Evolutionary conservation across 2,113 vertebrate genomes (phyloP).

Genomic region (Oriolus oriolus): DNA sequence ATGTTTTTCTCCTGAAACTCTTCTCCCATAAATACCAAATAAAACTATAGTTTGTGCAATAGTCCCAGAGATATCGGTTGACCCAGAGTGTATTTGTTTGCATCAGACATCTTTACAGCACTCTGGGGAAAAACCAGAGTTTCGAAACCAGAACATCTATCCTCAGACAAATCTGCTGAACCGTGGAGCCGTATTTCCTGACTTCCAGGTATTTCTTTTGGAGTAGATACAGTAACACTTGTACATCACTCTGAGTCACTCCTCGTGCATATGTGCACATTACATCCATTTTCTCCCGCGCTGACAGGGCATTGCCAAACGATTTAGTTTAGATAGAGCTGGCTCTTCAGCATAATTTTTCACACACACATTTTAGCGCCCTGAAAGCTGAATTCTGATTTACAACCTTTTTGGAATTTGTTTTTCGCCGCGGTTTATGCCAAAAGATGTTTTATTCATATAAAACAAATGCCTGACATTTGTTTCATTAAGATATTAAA

Average conservation of each 20-base stretch:
- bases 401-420: conserved; percentile 56
- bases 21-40: conserved; percentile 24
- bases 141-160: conserved; percentile 68
- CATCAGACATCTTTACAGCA: conserved; percentile 65
- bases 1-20: conserved; percentile 1
- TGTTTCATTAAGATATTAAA: conserved; percentile 62
- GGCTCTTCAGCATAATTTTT: conserved; percentile 38
- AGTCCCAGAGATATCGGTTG: conserved; percentile 61
- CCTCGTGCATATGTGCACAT: conserved; percentile 25
- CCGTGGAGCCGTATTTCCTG: conserved; percentile 68
- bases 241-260: conserved; percentile 71
- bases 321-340: conserved; percentile 19
- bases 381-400: conserved; percentile 53
- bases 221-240: conserved; percentile 66
- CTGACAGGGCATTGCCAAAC: conserved; percentile 46
- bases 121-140: conserved; percentile 66
- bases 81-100: conserved; percentile 71
- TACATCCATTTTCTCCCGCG: conserved; percentile 24
- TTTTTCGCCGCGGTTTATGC: conserved; percentile 26
- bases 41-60: conserved; percentile 52
- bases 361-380: conserved; percentile 25
- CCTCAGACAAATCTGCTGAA: conserved; percentile 70
- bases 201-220: conserved; percentile 76
- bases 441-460: conserved; percentile 60
- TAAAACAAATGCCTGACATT: conserved; percentile 58